Percentiles rank a stretch among this genome's conserved stretches.
Evolutionary conservation across 2,113 vertebrate genomes (phyloP).

Genomic region (Onychostruthus taczanowskii): DNA sequence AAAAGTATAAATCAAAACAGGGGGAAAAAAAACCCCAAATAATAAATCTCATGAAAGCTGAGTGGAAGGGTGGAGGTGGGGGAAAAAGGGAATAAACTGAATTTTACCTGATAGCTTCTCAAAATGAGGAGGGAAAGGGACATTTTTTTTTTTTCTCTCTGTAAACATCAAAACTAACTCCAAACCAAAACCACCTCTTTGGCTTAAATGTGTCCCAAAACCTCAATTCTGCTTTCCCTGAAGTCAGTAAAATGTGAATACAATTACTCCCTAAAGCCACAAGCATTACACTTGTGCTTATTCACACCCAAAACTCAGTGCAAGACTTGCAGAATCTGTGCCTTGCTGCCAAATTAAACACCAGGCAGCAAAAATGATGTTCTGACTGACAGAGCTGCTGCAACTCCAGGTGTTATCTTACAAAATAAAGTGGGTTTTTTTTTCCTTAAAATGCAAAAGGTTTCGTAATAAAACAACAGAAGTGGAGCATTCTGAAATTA

Average conservation of each 20-base stretch:
- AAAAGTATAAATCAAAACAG: not conserved
- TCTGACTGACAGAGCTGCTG: not conserved
- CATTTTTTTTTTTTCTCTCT: no score
- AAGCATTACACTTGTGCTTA: not conserved
- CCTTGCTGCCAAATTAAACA: not conserved
- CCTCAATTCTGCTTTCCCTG: not conserved
- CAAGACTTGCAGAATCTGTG: not conserved
- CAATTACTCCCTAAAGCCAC: not conserved
- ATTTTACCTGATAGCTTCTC: not conserved
- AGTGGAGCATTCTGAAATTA: not conserved
- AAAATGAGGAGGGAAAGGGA: not conserved
- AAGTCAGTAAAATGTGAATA: not conserved
- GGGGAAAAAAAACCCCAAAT: not conserved
- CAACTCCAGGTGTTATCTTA: not conserved
- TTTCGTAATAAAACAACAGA: not conserved
- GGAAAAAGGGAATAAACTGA: not conserved
- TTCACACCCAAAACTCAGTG: not conserved
- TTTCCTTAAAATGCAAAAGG: not conserved
- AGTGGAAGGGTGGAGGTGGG: fast-evolving
- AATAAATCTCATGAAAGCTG: not conserved
- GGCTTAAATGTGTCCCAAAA: not conserved
- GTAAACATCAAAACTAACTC: not conserved
- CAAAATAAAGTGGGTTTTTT: fast-evolving
- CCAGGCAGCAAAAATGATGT: not conserved
- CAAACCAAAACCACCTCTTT: not conserved